Evolutionary conservation across 2,113 vertebrate genomes (phyloP), one percentile per base, ranked within the genome.

Genomic region (Struthidea cinerea): DNA sequence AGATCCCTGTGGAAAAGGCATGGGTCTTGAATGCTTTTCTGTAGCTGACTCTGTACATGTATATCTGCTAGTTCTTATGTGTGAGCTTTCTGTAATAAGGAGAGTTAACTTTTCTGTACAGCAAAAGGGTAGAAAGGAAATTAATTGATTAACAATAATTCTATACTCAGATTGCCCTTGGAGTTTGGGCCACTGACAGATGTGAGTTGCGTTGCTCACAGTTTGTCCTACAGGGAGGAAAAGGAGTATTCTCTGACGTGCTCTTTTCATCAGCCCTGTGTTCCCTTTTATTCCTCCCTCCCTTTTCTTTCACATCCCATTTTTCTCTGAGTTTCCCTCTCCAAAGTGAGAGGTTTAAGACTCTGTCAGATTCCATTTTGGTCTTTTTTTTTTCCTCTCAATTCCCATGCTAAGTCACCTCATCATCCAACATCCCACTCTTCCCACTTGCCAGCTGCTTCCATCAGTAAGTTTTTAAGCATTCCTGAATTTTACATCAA

Each of bases 391-490:
- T 21, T n/a, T 21, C 3, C 18, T 41, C 35, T 73, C 32, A 41
- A 23, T 91, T 95, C 42, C 87, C 49, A 46, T 57, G 84, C 61
- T 94, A 90, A 91, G n/a, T 56, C 80, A 86, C 41, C 76, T 93
- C 78, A 61, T 91, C 52, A 77, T 87, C 49, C 59, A 94, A 42
- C 67, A 89, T 90, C 55, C 87, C 77, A 94, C 60, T 83, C 81
- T 87, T 94, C 89, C 81, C 78, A 87, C 84, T 94, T 94, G 76
- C 79, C 87, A 94, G 73, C 76, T 96, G 86, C 85, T 79, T 94
- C 60, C 57, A 69, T 91, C 91, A 90, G 49, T 91, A 84, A 85
- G 75, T 91, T 90, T 79, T 83, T 84, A 78, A 94, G 59, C 33
- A 55, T 91, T 89, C 46, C 69, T 96, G 84, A 96, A 85, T 93